Conservation (phyloP, 2,888 invertebrate species). For the Drosophila longiperda region DNA sequence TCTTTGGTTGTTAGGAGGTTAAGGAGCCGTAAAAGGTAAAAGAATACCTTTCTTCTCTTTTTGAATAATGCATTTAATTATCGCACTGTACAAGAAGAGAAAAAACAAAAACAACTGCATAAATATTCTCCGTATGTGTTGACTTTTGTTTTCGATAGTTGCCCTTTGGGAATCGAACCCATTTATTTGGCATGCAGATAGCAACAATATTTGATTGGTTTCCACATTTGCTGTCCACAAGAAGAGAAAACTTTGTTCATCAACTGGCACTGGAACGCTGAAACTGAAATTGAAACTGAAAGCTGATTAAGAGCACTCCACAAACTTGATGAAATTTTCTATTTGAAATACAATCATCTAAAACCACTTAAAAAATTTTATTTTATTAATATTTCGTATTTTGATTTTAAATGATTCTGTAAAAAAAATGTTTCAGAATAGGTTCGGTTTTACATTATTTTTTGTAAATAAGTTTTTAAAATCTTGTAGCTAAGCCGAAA, state of each 20-base stretch:
- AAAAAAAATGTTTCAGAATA: neutral
- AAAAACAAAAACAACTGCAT: neutral
- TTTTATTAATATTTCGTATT: too few relatives aligned
- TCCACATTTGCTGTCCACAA: slow-evolving; percentile 23
- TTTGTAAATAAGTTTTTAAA: neutral
- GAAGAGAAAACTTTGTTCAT: slow-evolving; percentile 34
- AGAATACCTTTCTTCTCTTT: slow-evolving; percentile 15
- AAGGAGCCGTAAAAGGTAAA: slow-evolving; percentile 67
- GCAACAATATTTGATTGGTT: slow-evolving; percentile 49
- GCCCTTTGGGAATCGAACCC: slow-evolving; percentile 28
- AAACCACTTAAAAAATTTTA: slow-evolving; percentile 16
- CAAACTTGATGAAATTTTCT: slow-evolving; percentile 24
- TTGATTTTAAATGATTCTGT: neutral
- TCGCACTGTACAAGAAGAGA: slow-evolving; percentile 11
- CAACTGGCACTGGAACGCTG: neutral
- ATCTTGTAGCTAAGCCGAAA: neutral
- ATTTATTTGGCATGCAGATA: slow-evolving; percentile 48
- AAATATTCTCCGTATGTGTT: slow-evolving; percentile 18
- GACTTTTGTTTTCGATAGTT: slow-evolving; percentile 25
- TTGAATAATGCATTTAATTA: slow-evolving; percentile 75
- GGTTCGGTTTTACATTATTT: neutral
- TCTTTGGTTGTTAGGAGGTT: slow-evolving; percentile 57
- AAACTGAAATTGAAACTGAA: neutral
- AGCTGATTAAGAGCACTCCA: slow-evolving; percentile 24
- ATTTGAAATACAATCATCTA: neutral